A percentile compares a stretch with the other conserved stretches of the same genome.
phyloP scores from a whole-genome alignment of 2,797 vertebrate species.

The Melanotaenia boesemani region DNA sequence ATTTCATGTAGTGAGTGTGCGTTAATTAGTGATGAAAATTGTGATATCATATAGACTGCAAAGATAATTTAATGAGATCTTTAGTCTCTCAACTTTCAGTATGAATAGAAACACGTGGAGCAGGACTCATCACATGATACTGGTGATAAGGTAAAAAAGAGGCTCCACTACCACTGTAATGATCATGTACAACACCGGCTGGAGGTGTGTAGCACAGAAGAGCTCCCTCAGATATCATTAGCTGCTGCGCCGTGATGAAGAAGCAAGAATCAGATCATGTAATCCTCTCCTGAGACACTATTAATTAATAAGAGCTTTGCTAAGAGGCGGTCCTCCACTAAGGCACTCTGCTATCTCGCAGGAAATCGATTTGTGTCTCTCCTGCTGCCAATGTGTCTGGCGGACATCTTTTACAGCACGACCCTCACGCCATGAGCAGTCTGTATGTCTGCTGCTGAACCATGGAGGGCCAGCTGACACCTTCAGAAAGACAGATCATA shows the following conservation, averaged over 20 bases:
- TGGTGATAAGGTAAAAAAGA: constrained; percentile 41
- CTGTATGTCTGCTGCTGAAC: constrained; percentile 73
- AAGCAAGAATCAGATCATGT: constrained; percentile 81
- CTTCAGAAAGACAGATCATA: constrained; percentile 59
- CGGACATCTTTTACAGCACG: constrained; percentile 79
- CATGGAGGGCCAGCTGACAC: constrained; percentile 69
- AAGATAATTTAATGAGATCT: constrained; percentile 22
- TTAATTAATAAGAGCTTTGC: constrained; percentile 82
- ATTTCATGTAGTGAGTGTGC: background rate
- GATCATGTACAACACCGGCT: constrained; percentile 35
- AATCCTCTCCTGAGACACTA: constrained; percentile 79
- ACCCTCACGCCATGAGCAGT: constrained; percentile 66
- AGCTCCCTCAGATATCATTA: constrained; percentile 79
- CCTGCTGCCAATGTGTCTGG: constrained; percentile 81
- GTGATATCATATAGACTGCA: constrained; percentile 22
- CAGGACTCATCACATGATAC: constrained; percentile 42
- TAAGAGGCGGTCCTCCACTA: constrained; percentile 72
- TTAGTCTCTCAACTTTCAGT: constrained; percentile 19
- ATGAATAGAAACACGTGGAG: constrained; percentile 39
- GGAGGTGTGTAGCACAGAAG: constrained; percentile 53
- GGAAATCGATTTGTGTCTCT: constrained; percentile 80
- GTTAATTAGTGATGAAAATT: constrained; percentile 16
- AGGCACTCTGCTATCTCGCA: constrained; percentile 72
- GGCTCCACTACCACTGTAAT: constrained; percentile 38
- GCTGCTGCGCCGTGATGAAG: constrained; percentile 75